Evolutionary conservation across 2,113 vertebrate genomes (phyloP), one percentile per base, ranked within the genome.

Genomic region (Helogale parvula): DNA sequence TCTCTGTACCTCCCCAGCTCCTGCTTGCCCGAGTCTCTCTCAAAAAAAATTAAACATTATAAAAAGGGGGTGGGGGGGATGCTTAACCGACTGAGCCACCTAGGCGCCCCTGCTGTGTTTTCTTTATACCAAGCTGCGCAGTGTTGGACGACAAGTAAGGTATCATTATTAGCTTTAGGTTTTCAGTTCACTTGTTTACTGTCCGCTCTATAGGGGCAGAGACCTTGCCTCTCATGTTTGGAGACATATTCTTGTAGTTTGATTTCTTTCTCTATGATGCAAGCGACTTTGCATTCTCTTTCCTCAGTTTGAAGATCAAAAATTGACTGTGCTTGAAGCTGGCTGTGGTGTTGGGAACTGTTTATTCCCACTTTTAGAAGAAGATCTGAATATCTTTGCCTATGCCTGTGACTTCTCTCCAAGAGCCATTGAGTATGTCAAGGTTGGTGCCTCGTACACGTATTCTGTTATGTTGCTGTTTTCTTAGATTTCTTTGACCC

Each of bases 391-490:
- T 98, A 98, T 99, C 95, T 99, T 99, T 97, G 99, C 99, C 11
- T 99, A 99, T 54, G 99, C 99, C 81, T 99, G 99, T 98, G 99
- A 99, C 98, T 99, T 99, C 98, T 99, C 99, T 88, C 99, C 99
- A 45, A 98, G 99, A 98, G 99, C 99, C 66, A 99, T 99, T 35
- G 99, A 99, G 23, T 99, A 99, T 97, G 99, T 99, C 88, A 99
- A 99, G 98, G 99, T 99, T 98, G 98, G 99, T 98, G 65, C 92
- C 66, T 89, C 63, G 63, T 82, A 88, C 84, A 1, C 86, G 10
- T 93, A 45, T 90, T 81, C 21, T 52, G 8, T 57, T 91, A 1
- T 8, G 35, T 83, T 94, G 81, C 23, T 94, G 0, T 54, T 80
- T 89, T 57, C 63, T 91, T 47, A 54, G 52, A 33, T 68, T 81